These are phyloP conservation scores for Poecilia wingei DNA, from an alignment of 2,797 vertebrate species.

Conservation along the genomic window DNA sequence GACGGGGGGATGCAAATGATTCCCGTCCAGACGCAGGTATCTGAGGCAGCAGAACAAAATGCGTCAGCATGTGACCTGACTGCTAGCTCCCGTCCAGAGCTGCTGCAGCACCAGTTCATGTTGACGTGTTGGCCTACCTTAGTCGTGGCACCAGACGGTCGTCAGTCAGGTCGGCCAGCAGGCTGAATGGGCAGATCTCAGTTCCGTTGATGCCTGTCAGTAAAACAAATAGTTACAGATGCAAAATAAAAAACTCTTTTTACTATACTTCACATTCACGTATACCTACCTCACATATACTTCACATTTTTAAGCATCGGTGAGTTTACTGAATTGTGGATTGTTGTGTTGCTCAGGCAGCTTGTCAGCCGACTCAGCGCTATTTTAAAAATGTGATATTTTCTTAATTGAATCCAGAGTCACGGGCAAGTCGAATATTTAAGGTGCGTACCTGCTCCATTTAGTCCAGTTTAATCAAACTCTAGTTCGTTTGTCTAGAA, in stretches of 20 bases:
- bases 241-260: not conserved
- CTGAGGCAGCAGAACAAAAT: slow-evolving; percentile 49
- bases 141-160: slow-evolving; percentile 81
- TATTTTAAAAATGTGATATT: not conserved
- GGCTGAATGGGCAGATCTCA: slow-evolving; percentile 85
- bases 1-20: slow-evolving; percentile 90
- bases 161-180: slow-evolving; percentile 72
- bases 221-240: slow-evolving; percentile 28
- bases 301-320: not conserved
- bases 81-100: slow-evolving; percentile 1
- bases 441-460: too few relatives aligned
- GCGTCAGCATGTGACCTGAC: not conserved
- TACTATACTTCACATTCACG: too few relatives aligned
- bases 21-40: slow-evolving; percentile 94
- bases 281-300: too few relatives aligned
- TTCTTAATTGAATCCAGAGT: not conserved
- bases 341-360: not conserved
- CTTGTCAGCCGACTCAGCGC: not conserved
- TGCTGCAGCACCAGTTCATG: not conserved
- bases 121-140: slow-evolving; percentile 68
- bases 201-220: slow-evolving; percentile 91
- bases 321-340: not conserved
- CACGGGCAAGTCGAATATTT: too few relatives aligned
- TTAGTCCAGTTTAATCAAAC: too few relatives aligned
- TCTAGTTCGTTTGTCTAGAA: too few relatives aligned